A percentile compares a stretch with the other conserved stretches of the same genome.
Evolutionary conservation across 2,888 invertebrate genomes (phyloP).

Genomic region (Emmelina monodactyla): DNA sequence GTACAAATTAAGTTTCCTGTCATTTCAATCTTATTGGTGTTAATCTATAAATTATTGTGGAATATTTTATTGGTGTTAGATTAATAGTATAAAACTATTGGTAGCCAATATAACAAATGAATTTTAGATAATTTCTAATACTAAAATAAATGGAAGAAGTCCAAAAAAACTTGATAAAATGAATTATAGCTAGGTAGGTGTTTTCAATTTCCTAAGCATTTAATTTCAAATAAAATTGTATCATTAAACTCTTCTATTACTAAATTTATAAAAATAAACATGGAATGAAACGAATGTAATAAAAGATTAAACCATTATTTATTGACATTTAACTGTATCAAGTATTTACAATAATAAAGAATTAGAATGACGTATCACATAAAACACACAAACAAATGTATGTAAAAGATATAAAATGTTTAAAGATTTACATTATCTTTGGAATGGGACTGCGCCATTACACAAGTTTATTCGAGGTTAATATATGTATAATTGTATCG

Average conservation of each 20-base stretch:
- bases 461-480: slow-evolving; percentile 5
- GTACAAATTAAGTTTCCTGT: too few species aligned
- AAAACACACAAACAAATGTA: slow-evolving; percentile 47
- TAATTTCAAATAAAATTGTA: neutral
- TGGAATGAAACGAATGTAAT: slow-evolving; percentile 27
- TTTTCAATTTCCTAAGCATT: neutral
- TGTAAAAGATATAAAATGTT: slow-evolving; percentile 28
- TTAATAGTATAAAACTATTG: too few species aligned
- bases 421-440: too few species aligned
- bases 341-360: slow-evolving; percentile 52
- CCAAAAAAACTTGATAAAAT: too few species aligned
- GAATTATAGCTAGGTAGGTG: too few species aligned
- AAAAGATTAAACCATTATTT: slow-evolving; percentile 60
- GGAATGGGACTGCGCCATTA: slow-evolving; percentile 32
- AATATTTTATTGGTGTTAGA: too few species aligned
- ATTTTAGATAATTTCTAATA: too few species aligned
- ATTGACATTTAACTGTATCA: slow-evolving; percentile 54
- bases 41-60: too few species aligned
- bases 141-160: too few species aligned
- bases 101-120: too few species aligned
- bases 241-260: neutral
- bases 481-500: too few species aligned
- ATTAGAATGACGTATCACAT: slow-evolving; percentile 48
- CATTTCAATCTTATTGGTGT: too few species aligned
- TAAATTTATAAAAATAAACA: neutral